These are phyloP conservation scores for Harpegnathos saltator DNA, from an alignment of 1,140 invertebrate genomes.

Conservation along the genomic window DNA sequence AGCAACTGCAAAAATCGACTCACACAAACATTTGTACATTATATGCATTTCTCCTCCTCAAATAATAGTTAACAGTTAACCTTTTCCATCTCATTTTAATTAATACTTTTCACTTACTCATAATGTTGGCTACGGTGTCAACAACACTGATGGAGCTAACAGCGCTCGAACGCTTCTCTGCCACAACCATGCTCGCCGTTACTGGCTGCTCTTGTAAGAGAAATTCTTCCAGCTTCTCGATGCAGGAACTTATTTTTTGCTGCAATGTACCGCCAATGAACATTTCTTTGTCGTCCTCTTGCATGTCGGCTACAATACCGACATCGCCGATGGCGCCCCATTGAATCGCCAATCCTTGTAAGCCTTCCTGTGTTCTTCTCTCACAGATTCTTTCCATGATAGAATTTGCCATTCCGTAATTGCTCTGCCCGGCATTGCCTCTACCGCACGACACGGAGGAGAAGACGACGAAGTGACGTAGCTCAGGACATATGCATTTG, in stretches of 20 bases:
- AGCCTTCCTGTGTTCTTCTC: slow-evolving; percentile 81
- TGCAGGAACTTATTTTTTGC: slow-evolving; percentile 89
- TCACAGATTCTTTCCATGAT: slow-evolving; percentile 88
- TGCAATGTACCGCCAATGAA: slow-evolving; percentile 89
- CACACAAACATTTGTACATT: too few relatives aligned
- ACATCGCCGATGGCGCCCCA: slow-evolving; percentile 88
- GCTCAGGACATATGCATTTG: slow-evolving; percentile 84
- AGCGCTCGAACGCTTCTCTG: slow-evolving; percentile 85
- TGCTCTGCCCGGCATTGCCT: slow-evolving; percentile 93
- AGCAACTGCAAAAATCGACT: too few relatives aligned
- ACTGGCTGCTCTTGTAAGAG: slow-evolving; percentile 87
- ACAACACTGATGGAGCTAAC: slow-evolving; percentile 81
- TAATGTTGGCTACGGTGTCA: slow-evolving; percentile 85
- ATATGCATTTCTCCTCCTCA: too few relatives aligned
- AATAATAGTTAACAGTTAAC: too few relatives aligned
- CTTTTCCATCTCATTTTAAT: not conserved
- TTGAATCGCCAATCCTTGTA: slow-evolving; percentile 87
- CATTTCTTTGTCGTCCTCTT: slow-evolving; percentile 89
- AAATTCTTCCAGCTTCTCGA: slow-evolving; percentile 86
- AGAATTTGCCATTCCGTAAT: slow-evolving; percentile 90
- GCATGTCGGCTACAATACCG: slow-evolving; percentile 88
- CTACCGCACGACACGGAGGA: slow-evolving; percentile 92
- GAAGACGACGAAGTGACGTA: slow-evolving; percentile 89
- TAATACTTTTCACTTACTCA: slow-evolving; percentile 75
- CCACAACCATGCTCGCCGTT: slow-evolving; percentile 88